Evolutionary conservation across 2,888 invertebrate species (phyloP).

Genomic region (Caenorhabditis imperialis): DNA sequence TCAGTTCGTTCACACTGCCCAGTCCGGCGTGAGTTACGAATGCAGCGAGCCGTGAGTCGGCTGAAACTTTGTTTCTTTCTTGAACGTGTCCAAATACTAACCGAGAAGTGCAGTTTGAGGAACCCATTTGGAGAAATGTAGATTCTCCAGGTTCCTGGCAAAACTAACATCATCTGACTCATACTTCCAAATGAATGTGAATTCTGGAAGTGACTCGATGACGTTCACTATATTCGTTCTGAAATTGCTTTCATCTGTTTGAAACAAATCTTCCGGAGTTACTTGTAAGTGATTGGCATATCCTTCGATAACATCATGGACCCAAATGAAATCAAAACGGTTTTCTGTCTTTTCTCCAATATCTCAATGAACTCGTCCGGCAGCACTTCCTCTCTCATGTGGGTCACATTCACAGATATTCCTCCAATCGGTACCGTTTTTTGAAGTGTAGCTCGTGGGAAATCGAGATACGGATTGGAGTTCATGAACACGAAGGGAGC

Average conservation of each 20-base stretch:
- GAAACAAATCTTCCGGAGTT: not conserved
- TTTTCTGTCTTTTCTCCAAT: constrained; percentile 9
- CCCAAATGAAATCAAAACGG: constrained; percentile 41
- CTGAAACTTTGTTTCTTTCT: too few species aligned
- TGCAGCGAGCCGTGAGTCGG: constrained; percentile 30
- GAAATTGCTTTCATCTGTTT: not conserved
- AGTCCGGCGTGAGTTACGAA: constrained; percentile 49
- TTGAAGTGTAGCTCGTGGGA: constrained; percentile 23
- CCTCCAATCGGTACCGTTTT: constrained; percentile 47
- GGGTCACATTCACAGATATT: constrained; percentile 24
- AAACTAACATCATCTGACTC: constrained; percentile 5
- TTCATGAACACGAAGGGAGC: constrained; percentile 35
- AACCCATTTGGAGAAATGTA: constrained; percentile 24
- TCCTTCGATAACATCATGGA: constrained; percentile 26
- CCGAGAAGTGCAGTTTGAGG: constrained; percentile 14
- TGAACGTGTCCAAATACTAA: too few species aligned
- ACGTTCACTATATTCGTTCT: constrained; percentile 7
- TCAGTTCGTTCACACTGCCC: constrained; percentile 43
- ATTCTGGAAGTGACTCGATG: constrained; percentile 14
- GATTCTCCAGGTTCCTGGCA: not conserved
- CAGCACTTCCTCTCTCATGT: constrained; percentile 18
- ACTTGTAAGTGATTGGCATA: constrained; percentile 34
- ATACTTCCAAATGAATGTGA: constrained; percentile 54
- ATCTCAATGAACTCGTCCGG: constrained; percentile 7
- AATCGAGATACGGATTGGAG: constrained; percentile 46